phyloP scores from a whole-genome alignment of 2,113 vertebrate species.

The Pseudorasbora parva region DNA sequence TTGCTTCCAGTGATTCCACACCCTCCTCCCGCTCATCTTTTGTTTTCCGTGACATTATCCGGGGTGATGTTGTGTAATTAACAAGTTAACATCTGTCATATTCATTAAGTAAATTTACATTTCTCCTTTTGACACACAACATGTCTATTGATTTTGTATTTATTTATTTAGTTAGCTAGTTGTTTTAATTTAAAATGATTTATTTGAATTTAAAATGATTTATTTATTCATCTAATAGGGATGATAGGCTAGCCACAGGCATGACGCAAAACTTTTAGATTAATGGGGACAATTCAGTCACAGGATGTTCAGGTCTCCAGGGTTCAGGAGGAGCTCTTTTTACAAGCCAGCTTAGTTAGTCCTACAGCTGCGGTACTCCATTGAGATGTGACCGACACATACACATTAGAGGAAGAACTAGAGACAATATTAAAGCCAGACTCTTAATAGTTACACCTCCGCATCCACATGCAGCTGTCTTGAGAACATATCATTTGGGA shows the following conservation, averaged over 20 bases:
- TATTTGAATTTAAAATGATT: too few species aligned
- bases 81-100: conserved; percentile 3
- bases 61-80: background rate
- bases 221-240: background rate
- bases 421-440: conserved; percentile 17
- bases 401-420: background rate
- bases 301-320: background rate
- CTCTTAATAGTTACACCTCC: background rate
- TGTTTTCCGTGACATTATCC: conserved; percentile 22
- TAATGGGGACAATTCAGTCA: background rate
- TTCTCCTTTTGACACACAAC: background rate
- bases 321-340: conserved; percentile 37
- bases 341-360: conserved; percentile 19
- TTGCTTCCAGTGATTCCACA: conserved; percentile 19
- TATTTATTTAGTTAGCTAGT: too few species aligned
- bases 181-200: too few species aligned
- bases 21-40: background rate
- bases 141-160: background rate
- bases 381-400: background rate
- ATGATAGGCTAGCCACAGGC: background rate
- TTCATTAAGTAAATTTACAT: background rate
- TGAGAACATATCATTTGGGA: conserved; percentile 3
- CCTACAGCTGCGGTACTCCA: conserved; percentile 3
- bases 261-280: background rate
- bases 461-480: conserved; percentile 17